Percentiles rank a stretch among this genome's conserved stretches.
These are phyloP conservation scores for Zaprionus inermis DNA, from an alignment of 1,140 invertebrate genomes.

Conservation along the genomic window DNA sequence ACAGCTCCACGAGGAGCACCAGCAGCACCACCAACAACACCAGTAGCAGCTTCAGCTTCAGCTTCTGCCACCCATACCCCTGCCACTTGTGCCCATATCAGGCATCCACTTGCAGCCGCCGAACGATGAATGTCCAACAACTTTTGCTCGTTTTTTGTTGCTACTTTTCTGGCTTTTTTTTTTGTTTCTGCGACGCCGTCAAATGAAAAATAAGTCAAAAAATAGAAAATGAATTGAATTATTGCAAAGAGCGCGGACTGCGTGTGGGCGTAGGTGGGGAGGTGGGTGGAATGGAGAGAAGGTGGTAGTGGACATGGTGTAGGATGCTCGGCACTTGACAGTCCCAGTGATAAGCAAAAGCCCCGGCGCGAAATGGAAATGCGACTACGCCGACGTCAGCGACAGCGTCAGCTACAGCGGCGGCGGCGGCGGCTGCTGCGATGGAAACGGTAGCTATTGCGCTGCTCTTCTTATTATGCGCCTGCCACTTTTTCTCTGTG, in stretches of 20 bases:
- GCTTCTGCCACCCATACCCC: not conserved
- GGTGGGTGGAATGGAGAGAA: not conserved
- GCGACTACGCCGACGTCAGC: slow-evolving; percentile 18
- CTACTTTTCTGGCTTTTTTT: slow-evolving; percentile 35
- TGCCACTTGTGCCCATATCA: slow-evolving; percentile 20
- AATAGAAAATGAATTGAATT: slow-evolving; percentile 83
- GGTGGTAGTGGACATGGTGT: not conserved
- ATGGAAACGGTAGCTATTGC: slow-evolving; percentile 62
- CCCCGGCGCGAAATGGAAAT: slow-evolving; percentile 63
- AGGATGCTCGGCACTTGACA: slow-evolving; percentile 72
- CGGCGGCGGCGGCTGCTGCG: slow-evolving; percentile 39
- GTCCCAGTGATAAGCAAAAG: slow-evolving; percentile 78
- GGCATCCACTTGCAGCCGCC: slow-evolving; percentile 57
- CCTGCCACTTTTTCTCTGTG: slow-evolving; percentile 29
- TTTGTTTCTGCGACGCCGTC: slow-evolving; percentile 58
- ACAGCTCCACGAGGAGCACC: not conserved
- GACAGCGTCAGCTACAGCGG: slow-evolving; percentile 19
- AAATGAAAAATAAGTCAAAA: slow-evolving; percentile 80
- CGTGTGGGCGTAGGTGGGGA: not conserved
- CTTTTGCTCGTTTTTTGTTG: slow-evolving; percentile 61
- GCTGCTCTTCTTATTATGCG: slow-evolving; percentile 73
- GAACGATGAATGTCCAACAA: slow-evolving; percentile 55
- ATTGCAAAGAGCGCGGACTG: slow-evolving; percentile 70
- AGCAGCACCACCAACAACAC: no score
- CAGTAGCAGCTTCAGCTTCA: not conserved